Percentiles rank a stretch among this genome's conserved stretches.
Evolutionary conservation across 2,113 vertebrate species (phyloP).

Genomic region (Nesoenas mayeri): DNA sequence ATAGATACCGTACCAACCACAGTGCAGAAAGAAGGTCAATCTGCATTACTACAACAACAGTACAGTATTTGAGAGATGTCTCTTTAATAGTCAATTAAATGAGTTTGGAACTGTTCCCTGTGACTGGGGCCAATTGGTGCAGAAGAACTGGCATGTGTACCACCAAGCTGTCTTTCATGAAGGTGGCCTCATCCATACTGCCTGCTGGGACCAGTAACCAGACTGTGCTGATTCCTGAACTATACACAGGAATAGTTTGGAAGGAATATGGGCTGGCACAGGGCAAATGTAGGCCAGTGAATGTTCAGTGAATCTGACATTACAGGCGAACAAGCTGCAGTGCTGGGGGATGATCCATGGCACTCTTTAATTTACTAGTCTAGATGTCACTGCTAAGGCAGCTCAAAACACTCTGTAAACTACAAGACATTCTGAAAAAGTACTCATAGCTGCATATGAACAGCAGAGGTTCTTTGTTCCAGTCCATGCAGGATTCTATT

Average conservation of each 20-base stretch:
- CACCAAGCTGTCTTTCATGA: background rate
- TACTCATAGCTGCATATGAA: background rate
- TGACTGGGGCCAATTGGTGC: background rate
- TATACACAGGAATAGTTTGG: background rate
- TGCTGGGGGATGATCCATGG: background rate
- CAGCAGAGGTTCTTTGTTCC: background rate
- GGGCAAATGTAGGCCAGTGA: background rate
- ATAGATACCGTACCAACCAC: background rate
- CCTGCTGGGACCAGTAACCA: background rate
- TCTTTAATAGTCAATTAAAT: background rate
- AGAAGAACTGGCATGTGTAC: background rate
- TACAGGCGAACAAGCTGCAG: background rate
- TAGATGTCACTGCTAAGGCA: background rate
- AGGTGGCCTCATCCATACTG: background rate
- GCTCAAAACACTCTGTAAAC: background rate
- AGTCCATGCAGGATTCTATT: background rate
- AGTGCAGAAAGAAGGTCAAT: background rate
- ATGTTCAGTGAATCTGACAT: background rate
- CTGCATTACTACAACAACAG: background rate
- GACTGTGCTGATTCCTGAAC: background rate
- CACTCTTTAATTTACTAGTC: background rate
- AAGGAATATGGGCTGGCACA: background rate
- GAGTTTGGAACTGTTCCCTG: background rate
- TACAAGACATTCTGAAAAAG: background rate
- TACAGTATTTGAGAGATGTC: background rate